Evolutionary conservation across 2,888 invertebrate genomes (phyloP).

Genomic region (Troglohyphantes excavatus): DNA sequence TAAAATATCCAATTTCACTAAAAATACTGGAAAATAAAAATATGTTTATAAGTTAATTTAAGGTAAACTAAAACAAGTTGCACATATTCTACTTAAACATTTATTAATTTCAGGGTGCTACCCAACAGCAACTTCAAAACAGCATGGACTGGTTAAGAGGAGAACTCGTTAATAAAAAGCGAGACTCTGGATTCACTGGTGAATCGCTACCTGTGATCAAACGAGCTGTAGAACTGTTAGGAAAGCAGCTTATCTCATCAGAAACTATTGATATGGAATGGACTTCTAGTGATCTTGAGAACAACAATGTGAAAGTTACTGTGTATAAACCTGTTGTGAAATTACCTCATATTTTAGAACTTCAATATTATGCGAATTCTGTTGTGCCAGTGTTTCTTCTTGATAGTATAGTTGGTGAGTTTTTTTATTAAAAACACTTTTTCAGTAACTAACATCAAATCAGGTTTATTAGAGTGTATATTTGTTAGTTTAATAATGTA

Average conservation of each 20-base stretch:
- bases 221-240: constrained; percentile 90
- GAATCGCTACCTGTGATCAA: constrained; percentile 88
- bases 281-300: constrained; percentile 81
- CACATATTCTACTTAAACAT: no score
- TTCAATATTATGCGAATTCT: constrained; percentile 93
- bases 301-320: constrained; percentile 81
- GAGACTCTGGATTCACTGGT: constrained; percentile 91
- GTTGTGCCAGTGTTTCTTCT: constrained; percentile 91
- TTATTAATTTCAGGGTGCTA: constrained; percentile 85
- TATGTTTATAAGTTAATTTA: no score
- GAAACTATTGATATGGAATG: constrained; percentile 83
- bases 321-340: constrained; percentile 87
- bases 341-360: constrained; percentile 91
- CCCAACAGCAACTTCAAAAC: constrained; percentile 85
- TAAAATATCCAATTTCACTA: no score
- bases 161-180: constrained; percentile 84
- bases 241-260: constrained; percentile 88
- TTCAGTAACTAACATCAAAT: no score
- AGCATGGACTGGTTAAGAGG: constrained; percentile 86
- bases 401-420: constrained; percentile 90
- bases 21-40: no score
- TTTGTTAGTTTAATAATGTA: no score
- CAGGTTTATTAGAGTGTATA: no score
- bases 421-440: background rate
- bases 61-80: no score